These are phyloP conservation scores for Lutraria lutraria DNA, from an alignment of 2,888 invertebrate genomes.

Conservation along the genomic window DNA sequence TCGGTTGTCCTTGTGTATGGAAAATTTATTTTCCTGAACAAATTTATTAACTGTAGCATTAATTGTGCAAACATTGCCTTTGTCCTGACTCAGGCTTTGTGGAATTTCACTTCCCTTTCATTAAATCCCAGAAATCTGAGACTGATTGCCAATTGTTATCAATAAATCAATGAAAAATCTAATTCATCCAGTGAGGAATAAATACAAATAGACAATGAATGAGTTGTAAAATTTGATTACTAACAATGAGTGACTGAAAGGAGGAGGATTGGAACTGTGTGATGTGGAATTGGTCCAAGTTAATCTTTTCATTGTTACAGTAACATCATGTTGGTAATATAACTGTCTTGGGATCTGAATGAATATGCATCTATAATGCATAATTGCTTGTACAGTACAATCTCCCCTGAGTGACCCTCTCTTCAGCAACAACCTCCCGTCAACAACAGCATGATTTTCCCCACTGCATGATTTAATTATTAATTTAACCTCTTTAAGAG, in stretches of 20 bases:
- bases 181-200: not conserved
- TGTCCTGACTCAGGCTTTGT: not conserved
- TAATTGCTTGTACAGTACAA: too few relatives aligned
- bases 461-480: too few relatives aligned
- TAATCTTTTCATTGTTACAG: not conserved
- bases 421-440: too few relatives aligned
- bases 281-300: not conserved
- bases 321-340: not conserved
- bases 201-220: not conserved
- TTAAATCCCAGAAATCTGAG: not conserved
- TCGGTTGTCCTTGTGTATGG: too few relatives aligned
- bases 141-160: not conserved
- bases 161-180: not conserved
- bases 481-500: too few relatives aligned
- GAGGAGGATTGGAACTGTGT: not conserved
- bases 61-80: not conserved
- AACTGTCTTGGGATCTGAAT: not conserved
- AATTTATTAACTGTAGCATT: not conserved
- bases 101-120: not conserved
- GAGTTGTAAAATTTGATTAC: conserved; percentile 17
- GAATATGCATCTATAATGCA: too few relatives aligned
- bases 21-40: too few relatives aligned
- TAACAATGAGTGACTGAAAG: not conserved
- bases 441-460: too few relatives aligned
- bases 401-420: too few relatives aligned